phyloP scores from a whole-genome alignment of 1,140 invertebrate species.

The Muscidifurax raptorellus region DNA sequence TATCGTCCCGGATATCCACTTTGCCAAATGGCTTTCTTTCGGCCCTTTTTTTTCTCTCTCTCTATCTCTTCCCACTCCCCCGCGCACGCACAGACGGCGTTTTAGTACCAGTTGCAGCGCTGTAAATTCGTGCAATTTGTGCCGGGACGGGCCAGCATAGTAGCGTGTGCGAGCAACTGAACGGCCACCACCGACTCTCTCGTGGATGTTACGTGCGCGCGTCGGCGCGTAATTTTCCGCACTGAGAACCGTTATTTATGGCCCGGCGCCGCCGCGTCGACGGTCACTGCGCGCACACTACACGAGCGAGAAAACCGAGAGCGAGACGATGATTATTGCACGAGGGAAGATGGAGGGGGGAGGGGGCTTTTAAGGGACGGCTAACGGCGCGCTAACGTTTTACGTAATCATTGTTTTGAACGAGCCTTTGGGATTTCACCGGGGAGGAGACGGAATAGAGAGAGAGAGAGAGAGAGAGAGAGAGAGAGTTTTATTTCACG shows the following conservation, averaged over 20 bases:
- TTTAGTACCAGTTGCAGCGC: slow-evolving; percentile 22
- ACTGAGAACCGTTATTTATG: slow-evolving; percentile 17
- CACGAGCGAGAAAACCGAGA: neutral
- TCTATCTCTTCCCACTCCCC: slow-evolving; percentile 2
- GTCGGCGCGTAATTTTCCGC: slow-evolving; percentile 30
- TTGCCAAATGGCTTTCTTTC: slow-evolving; percentile 45
- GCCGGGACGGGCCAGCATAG: no score
- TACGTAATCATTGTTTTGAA: neutral
- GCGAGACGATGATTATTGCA: neutral
- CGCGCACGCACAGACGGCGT: neutral
- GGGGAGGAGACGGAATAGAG: neutral
- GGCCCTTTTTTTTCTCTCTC: neutral
- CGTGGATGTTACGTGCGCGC: slow-evolving; percentile 6
- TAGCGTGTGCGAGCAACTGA: slow-evolving; percentile 8
- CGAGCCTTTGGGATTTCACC: neutral
- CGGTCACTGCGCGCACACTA: neutral
- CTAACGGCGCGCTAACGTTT: neutral
- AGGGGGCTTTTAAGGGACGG: neutral
- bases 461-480: no score
- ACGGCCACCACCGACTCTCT: neutral
- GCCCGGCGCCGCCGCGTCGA: no score
- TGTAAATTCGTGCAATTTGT: slow-evolving; percentile 32
- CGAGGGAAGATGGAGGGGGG: neutral
- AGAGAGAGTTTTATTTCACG: neutral
- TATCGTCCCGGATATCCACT: slow-evolving; percentile 42